Conservation (phyloP, 2,888 invertebrate genomes). For the Meteorus colon region DNA sequence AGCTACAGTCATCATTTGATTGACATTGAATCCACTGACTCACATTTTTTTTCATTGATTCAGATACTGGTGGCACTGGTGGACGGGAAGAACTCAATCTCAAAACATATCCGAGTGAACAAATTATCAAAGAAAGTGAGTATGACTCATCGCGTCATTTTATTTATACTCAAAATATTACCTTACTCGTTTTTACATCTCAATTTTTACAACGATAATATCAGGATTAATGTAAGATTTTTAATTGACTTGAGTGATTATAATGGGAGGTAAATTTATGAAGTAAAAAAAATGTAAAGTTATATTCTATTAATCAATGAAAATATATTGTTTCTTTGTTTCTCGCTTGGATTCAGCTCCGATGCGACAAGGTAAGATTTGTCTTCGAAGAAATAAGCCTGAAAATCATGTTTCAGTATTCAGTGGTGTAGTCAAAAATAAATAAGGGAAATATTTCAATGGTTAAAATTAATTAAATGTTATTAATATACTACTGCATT, state of each 20-base stretch:
- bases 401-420: slow-evolving; percentile 44
- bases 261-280: background rate
- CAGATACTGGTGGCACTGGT: slow-evolving; percentile 66
- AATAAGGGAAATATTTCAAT: background rate
- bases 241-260: background rate
- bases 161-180: background rate
- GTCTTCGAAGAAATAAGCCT: slow-evolving; percentile 26
- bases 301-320: slow-evolving; percentile 57
- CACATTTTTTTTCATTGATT: slow-evolving; percentile 33
- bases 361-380: slow-evolving; percentile 68
- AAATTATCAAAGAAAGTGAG: slow-evolving; percentile 91
- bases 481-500: background rate
- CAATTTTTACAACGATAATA: background rate
- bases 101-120: slow-evolving; percentile 84
- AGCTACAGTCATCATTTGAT: slow-evolving; percentile 27
- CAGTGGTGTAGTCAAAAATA: background rate
- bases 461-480: background rate
- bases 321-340: slow-evolving; percentile 58
- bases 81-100: slow-evolving; percentile 76
- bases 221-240: background rate
- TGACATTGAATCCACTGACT: slow-evolving; percentile 13
- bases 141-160: slow-evolving; percentile 56
- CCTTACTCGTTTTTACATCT: background rate
- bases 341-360: slow-evolving; percentile 67
- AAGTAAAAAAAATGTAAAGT: background rate